A percentile compares a stretch with the other conserved stretches of the same genome.
These are phyloP conservation scores for Spondyliosoma cantharus DNA, from an alignment of 2,797 vertebrate genomes.

Conservation along the genomic window DNA sequence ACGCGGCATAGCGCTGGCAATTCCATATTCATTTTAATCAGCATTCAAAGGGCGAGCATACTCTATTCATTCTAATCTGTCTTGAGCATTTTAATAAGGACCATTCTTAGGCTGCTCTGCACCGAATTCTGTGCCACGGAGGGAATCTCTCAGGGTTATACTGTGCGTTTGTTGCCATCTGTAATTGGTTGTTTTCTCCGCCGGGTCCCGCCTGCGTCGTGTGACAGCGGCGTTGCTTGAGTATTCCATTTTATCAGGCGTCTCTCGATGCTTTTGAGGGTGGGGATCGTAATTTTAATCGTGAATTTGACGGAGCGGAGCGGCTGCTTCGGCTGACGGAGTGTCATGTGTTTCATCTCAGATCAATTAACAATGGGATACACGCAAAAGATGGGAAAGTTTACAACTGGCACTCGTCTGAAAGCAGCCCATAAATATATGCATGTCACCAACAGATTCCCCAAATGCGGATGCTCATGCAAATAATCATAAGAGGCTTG, in stretches of 20 bases:
- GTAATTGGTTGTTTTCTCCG: conserved; percentile 58
- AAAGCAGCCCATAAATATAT: conserved; percentile 53
- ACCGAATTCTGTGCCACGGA: conserved; percentile 35
- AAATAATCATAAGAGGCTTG: conserved; percentile 29
- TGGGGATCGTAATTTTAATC: conserved; percentile 57
- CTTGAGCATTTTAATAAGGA: conserved; percentile 66
- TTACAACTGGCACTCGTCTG: conserved; percentile 31
- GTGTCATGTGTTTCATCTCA: conserved; percentile 64
- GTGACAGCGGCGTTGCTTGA: conserved; percentile 55
- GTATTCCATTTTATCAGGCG: conserved; percentile 74
- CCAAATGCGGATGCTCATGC: conserved; percentile 39
- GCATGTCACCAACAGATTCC: conserved; percentile 46
- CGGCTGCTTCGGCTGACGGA: conserved; percentile 38
- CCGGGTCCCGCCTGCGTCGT: conserved; percentile 24
- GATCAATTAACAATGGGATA: conserved; percentile 71
- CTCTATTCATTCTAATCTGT: conserved; percentile 58
- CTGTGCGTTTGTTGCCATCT: conserved; percentile 58
- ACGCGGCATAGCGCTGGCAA: conserved; percentile 23
- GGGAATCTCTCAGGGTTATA: conserved; percentile 53
- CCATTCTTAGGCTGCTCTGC: conserved; percentile 44
- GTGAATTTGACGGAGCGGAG: conserved; percentile 65
- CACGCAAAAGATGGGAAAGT: conserved; percentile 47
- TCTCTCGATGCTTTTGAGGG: conserved; percentile 56
- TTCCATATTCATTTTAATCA: conserved; percentile 75
- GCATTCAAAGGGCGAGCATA: conserved; percentile 60